A percentile compares a stretch with the other conserved stretches of the same genome.
Evolutionary conservation across 2,888 invertebrate species (phyloP).

Genomic region (Pseudanteris insignis): DNA sequence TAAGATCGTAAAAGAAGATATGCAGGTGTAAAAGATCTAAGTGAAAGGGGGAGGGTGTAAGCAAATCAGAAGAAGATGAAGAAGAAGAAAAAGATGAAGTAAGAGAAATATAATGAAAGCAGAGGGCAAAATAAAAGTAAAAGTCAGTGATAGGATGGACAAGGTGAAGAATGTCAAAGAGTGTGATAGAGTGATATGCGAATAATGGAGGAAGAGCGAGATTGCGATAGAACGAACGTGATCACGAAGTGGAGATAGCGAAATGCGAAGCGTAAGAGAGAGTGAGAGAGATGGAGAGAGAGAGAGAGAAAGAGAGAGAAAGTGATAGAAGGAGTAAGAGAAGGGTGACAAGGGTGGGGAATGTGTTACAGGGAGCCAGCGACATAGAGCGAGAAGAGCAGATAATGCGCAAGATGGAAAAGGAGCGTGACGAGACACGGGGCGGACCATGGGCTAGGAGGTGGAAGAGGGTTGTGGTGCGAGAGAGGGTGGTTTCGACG

Average conservation of each 20-base stretch:
- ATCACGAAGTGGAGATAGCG: no score
- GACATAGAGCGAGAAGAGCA: constrained; percentile 23
- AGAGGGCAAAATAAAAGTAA: not conserved
- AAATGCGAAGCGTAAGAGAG: not conserved
- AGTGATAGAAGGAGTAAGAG: constrained; percentile 4
- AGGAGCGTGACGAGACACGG: constrained; percentile 16
- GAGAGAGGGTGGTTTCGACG: constrained; percentile 47
- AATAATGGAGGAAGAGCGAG: no score
- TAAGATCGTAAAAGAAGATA: constrained; percentile 18
- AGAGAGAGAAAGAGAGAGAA: constrained; percentile 16
- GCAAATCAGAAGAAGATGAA: constrained; percentile 11
- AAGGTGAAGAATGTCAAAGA: no score
- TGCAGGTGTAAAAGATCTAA: constrained; percentile 4
- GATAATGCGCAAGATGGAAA: constrained; percentile 23
- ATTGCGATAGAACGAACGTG: no score
- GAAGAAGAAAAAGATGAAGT: constrained; percentile 17
- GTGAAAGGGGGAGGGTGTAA: constrained; percentile 2
- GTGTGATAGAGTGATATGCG: no score
- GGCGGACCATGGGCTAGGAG: constrained; percentile 9
- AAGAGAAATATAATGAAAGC: constrained; percentile 21
- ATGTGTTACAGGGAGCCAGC: constrained; percentile 30
- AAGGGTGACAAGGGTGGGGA: constrained; percentile 1
- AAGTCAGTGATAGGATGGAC: not conserved
- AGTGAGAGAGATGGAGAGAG: constrained; percentile 7
- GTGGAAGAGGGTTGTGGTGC: constrained; percentile 47